Evolutionary conservation across 1,140 invertebrate species (phyloP).

Genomic region (Drosophila kepulauana): DNA sequence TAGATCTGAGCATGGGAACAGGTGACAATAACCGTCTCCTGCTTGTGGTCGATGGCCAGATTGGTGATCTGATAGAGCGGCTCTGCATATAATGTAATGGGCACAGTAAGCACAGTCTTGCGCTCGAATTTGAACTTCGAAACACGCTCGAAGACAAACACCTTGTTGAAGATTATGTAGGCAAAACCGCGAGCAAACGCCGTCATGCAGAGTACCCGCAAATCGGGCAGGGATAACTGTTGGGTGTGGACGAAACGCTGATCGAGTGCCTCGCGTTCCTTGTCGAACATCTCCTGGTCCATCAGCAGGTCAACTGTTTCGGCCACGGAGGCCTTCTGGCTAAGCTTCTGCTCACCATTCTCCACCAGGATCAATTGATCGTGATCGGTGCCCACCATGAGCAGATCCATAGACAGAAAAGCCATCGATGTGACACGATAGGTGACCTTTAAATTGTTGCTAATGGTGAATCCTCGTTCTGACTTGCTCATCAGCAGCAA

Average conservation of each 20-base stretch:
- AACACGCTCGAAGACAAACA: slow-evolving; percentile 88
- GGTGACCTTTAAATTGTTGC: slow-evolving; percentile 91
- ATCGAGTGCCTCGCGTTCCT: slow-evolving; percentile 61
- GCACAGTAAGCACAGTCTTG: slow-evolving; percentile 86
- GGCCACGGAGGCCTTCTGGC: slow-evolving; percentile 86
- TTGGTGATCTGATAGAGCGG: slow-evolving; percentile 85
- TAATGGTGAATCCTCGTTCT: slow-evolving; percentile 90
- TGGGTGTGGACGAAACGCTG: slow-evolving; percentile 54
- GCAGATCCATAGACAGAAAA: slow-evolving; percentile 89
- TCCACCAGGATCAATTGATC: slow-evolving; percentile 91
- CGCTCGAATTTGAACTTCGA: slow-evolving; percentile 86
- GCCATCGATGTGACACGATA: slow-evolving; percentile 88
- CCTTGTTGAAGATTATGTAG: slow-evolving; percentile 86
- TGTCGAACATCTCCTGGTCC: slow-evolving; percentile 76
- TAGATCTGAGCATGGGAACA: slow-evolving; percentile 88
- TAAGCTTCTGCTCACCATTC: slow-evolving; percentile 89
- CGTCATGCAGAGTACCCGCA: slow-evolving; percentile 85
- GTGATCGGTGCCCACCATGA: slow-evolving; percentile 89
- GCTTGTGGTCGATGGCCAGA: slow-evolving; percentile 86
- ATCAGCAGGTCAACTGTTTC: slow-evolving; percentile 85
- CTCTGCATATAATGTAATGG: slow-evolving; percentile 80
- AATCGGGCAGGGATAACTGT: slow-evolving; percentile 66
- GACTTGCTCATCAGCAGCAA: slow-evolving; percentile 90
- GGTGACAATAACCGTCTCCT: slow-evolving; percentile 86
- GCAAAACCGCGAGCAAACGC: slow-evolving; percentile 87